A percentile compares a stretch with the other conserved stretches of the same genome.
These are phyloP conservation scores for Calyptommatus sinebrachiatus DNA, from an alignment of 2,113 vertebrate genomes.

Conservation along the genomic window DNA sequence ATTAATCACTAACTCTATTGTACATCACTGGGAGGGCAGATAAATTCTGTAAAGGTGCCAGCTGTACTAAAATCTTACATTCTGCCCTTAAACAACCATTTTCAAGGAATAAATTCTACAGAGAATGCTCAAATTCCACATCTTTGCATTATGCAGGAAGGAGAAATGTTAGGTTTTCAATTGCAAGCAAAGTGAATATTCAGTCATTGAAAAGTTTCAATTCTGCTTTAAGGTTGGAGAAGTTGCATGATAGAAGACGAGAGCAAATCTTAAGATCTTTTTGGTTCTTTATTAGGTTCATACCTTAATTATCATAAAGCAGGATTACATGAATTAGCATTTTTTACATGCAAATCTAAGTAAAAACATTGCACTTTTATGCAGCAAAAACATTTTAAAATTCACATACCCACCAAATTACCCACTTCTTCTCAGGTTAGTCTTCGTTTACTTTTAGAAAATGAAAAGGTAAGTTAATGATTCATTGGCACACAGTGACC, in stretches of 20 bases:
- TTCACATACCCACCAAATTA: too few species aligned
- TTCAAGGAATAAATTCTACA: constrained; percentile 43
- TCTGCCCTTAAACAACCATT: constrained; percentile 42
- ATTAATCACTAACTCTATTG: constrained; percentile 70
- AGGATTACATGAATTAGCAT: constrained; percentile 18
- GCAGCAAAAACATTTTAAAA: background rate
- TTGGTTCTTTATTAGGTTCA: constrained; percentile 28
- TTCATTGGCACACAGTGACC: constrained; percentile 81
- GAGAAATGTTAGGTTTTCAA: constrained; percentile 24
- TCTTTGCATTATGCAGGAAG: constrained; percentile 29
- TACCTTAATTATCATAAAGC: constrained; percentile 17
- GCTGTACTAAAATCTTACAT: constrained; percentile 54
- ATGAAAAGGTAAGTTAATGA: constrained; percentile 86
- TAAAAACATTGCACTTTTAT: constrained; percentile 14
- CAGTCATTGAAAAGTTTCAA: background rate
- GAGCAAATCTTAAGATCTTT: constrained; percentile 1
- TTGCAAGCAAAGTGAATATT: constrained; percentile 18
- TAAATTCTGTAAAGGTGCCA: constrained; percentile 66
- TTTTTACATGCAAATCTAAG: constrained; percentile 31
- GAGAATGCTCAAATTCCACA: constrained; percentile 31
- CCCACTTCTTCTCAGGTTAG: constrained; percentile 40
- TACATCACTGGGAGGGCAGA: constrained; percentile 60
- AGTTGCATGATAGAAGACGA: background rate
- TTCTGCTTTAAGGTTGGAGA: background rate
- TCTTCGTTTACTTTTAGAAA: constrained; percentile 73